Conservation (phyloP, 2,888 invertebrate genomes). For the Volucella inanis region DNA sequence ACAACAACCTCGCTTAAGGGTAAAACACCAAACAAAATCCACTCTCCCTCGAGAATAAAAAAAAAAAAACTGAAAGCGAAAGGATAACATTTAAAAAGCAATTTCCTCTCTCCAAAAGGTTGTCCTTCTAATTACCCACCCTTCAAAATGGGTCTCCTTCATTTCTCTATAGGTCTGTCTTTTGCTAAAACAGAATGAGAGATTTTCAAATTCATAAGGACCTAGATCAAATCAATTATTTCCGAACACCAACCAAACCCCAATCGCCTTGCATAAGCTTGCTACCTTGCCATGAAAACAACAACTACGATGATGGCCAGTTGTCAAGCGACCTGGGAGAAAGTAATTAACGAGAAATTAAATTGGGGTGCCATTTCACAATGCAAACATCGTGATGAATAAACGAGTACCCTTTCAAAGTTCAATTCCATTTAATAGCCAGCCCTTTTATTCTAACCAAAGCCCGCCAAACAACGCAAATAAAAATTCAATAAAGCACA, state of each 20-base stretch:
- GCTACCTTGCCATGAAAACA: neutral
- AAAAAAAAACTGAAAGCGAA: neutral
- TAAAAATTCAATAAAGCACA: slow-evolving; percentile 70
- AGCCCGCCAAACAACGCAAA: slow-evolving; percentile 46
- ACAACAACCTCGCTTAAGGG: slow-evolving; percentile 12
- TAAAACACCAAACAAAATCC: slow-evolving; percentile 10
- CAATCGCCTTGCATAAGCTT: neutral
- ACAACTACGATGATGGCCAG: neutral
- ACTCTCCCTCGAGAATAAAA: neutral
- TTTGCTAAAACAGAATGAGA: slow-evolving; percentile 16
- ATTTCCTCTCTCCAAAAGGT: slow-evolving; percentile 8
- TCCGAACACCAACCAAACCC: slow-evolving; percentile 1
- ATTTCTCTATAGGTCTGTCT: neutral
- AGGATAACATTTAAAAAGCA: slow-evolving; percentile 34
- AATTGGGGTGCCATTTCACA: slow-evolving; percentile 59
- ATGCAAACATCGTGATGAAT: neutral
- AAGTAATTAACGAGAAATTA: slow-evolving; percentile 72
- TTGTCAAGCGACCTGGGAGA: slow-evolving; percentile 11
- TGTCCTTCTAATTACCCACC: neutral
- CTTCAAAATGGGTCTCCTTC: neutral
- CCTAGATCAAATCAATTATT: slow-evolving; percentile 55
- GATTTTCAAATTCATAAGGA: slow-evolving; percentile 55
- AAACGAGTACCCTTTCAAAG: slow-evolving; percentile 31
- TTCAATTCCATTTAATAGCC: slow-evolving; percentile 22
- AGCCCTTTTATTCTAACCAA: slow-evolving; percentile 21